These are phyloP conservation scores for Drosophila picticornis DNA, from an alignment of 2,888 invertebrate species.

Conservation along the genomic window DNA sequence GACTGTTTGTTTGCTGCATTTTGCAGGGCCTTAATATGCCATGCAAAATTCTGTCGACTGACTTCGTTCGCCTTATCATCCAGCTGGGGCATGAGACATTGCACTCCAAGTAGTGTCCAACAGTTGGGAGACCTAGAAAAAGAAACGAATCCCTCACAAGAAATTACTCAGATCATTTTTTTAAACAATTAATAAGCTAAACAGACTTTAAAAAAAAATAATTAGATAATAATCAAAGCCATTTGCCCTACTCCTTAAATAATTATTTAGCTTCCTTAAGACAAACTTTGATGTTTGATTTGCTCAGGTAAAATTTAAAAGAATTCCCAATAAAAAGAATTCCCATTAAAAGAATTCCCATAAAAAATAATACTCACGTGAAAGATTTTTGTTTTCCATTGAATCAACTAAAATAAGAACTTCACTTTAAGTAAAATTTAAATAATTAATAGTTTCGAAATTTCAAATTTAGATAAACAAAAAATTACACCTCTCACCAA, in stretches of 20 bases:
- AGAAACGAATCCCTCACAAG: neutral
- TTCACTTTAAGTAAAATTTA: neutral
- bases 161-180: neutral
- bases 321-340: neutral
- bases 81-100: constrained; percentile 41
- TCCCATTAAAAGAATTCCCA: too few species aligned
- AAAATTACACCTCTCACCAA: neutral
- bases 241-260: neutral
- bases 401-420: neutral
- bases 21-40: constrained; percentile 33
- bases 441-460: neutral
- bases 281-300: neutral
- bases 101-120: constrained; percentile 45
- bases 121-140: constrained; percentile 41
- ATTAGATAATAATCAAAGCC: neutral
- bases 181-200: neutral
- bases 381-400: neutral
- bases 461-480: neutral
- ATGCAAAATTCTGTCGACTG: constrained; percentile 49
- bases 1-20: constrained; percentile 30
- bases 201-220: neutral
- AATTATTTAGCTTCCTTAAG: neutral
- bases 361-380: neutral
- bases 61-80: constrained; percentile 45
- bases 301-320: neutral